Percentiles rank a stretch among this genome's conserved stretches.
These are phyloP conservation scores for Geodia barretti DNA, from an alignment of 37 sponge, comb jelly and placozoan species.

Conservation along the genomic window DNA sequence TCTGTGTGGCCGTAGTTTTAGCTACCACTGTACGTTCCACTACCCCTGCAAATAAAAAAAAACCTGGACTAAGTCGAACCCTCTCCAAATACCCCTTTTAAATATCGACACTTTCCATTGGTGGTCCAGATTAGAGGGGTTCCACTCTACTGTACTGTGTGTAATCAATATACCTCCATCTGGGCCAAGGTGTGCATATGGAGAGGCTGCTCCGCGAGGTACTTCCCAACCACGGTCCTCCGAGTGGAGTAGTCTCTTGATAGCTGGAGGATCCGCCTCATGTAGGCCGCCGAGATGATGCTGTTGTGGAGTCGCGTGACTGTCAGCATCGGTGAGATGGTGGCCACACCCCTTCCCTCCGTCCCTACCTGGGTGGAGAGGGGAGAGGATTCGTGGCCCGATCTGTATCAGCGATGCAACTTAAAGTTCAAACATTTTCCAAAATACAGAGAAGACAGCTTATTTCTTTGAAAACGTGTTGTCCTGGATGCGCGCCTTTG, in stretches of 20 bases:
- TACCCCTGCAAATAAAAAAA: no score
- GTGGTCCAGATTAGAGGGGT: no score
- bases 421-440: background rate
- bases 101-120: no score
- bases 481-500: no score
- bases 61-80: no score
- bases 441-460: no score
- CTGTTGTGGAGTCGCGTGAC: slow-evolving; percentile 92
- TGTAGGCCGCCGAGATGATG: slow-evolving; percentile 62
- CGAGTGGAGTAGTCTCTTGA: slow-evolving; percentile 75
- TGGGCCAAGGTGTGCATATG: slow-evolving; percentile 84
- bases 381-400: background rate
- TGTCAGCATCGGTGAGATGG: slow-evolving; percentile 84
- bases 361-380: slow-evolving; percentile 46
- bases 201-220: slow-evolving; percentile 67
- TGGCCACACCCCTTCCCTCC: slow-evolving; percentile 64
- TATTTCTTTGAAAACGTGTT: no score
- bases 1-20: no score
- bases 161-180: slow-evolving; percentile 65
- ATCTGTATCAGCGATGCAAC: background rate
- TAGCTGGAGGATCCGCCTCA: slow-evolving; percentile 82
- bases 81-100: no score
- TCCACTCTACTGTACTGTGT: no score
- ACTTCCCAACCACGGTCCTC: slow-evolving; percentile 77
- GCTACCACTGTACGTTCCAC: no score